These are phyloP conservation scores for Drosophila kanapiae DNA, from an alignment of 1,140 invertebrate species.

Conservation along the genomic window DNA sequence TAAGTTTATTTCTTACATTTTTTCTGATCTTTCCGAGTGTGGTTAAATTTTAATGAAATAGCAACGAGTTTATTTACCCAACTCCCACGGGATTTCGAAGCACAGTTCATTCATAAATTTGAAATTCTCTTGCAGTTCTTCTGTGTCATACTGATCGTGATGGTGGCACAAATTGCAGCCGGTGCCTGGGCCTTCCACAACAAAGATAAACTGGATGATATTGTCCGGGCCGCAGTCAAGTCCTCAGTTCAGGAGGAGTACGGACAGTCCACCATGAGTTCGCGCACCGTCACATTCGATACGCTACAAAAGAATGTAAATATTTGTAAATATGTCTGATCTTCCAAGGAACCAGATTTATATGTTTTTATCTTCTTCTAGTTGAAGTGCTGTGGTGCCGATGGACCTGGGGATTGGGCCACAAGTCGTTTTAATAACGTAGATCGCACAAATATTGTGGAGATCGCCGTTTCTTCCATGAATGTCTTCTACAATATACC, in stretches of 20 bases:
- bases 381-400: constrained; percentile 91
- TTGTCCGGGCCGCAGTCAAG: constrained; percentile 88
- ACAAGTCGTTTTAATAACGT: constrained; percentile 87
- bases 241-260: constrained; percentile 90
- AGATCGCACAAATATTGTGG: constrained; percentile 78
- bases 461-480: constrained; percentile 80
- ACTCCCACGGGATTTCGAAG: constrained; percentile 11
- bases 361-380: constrained; percentile 72
- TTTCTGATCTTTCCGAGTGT: not conserved
- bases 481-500: constrained; percentile 87
- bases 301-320: constrained; percentile 88
- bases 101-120: constrained; percentile 60
- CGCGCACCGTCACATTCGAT: constrained; percentile 89
- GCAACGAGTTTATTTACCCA: constrained; percentile 33
- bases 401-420: constrained; percentile 90
- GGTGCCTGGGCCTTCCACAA: constrained; percentile 91
- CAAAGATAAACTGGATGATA: constrained; percentile 88
- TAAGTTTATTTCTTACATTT: too few species aligned
- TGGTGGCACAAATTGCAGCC: constrained; percentile 92
- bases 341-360: not conserved
- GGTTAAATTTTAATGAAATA: constrained; percentile 24
- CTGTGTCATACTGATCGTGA: constrained; percentile 90
- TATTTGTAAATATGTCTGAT: constrained; percentile 16
- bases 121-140: constrained; percentile 88
- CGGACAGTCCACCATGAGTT: constrained; percentile 87